phyloP scores from a whole-genome alignment of 2,888 invertebrate genomes.

The Drosophila seclusa region DNA sequence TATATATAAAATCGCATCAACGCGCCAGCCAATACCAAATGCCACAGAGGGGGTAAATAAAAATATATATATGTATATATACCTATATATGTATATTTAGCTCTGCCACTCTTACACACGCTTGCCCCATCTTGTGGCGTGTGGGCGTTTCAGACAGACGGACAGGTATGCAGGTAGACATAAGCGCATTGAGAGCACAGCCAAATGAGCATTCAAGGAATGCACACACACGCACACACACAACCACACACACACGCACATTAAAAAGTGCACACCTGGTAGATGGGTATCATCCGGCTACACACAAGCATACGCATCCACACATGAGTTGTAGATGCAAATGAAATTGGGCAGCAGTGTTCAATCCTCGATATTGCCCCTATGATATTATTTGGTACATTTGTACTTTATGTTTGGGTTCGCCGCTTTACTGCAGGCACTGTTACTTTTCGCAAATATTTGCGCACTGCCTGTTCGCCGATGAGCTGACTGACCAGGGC shows the following conservation, averaged over 20 bases:
- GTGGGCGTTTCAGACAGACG: slow-evolving; percentile 14
- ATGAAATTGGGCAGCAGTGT: slow-evolving; percentile 22
- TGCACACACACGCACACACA: slow-evolving; percentile 61
- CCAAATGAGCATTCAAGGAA: slow-evolving; percentile 74
- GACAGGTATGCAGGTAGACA: slow-evolving; percentile 21
- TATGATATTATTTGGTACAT: slow-evolving; percentile 72
- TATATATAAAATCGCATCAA: slow-evolving; percentile 77
- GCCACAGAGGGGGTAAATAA: slow-evolving; percentile 5
- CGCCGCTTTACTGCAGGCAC: background rate
- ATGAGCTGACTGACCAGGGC: slow-evolving; percentile 17
- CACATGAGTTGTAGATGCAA: slow-evolving; percentile 7
- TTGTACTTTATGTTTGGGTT: slow-evolving; percentile 53
- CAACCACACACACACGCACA: slow-evolving; percentile 7
- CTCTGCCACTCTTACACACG: background rate
- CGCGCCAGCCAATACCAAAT: slow-evolving; percentile 42
- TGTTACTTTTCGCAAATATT: slow-evolving; percentile 4
- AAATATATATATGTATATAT: background rate
- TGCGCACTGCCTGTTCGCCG: background rate
- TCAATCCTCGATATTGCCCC: slow-evolving; percentile 20
- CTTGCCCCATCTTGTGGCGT: slow-evolving; percentile 4
- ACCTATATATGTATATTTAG: background rate
- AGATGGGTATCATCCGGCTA: slow-evolving; percentile 28
- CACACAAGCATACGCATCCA: slow-evolving; percentile 9
- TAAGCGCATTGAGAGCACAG: slow-evolving; percentile 51
- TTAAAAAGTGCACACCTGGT: slow-evolving; percentile 21